Evolutionary conservation across 2,888 invertebrate species (phyloP), one percentile per base, ranked within the genome.

Genomic region (Drosophila aldrichi): DNA sequence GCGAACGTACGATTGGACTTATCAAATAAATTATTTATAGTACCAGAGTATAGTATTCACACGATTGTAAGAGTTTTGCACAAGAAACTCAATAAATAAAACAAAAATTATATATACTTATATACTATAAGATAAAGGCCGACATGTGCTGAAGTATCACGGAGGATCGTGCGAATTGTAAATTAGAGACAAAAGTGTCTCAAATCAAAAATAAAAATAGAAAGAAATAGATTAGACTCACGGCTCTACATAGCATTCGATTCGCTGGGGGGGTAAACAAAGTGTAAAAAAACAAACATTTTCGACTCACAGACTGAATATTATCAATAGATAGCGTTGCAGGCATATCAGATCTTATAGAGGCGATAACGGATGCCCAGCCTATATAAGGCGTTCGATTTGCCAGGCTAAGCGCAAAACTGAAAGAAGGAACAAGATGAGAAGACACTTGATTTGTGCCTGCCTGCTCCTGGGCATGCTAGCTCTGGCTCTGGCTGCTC

Each of bases 371-470:
- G 29, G 32, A 46, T 22, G 36, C 40, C 38, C 20, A 4, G 20
- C 69, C 69, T 81, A 84, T 83, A 82, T 65, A 84, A 84, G 70
- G n/a, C 46, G 18, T 43, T 22, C 52, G n/a, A 9, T 12, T 2
- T 3, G 36, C 4, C 0, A 9, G 48, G 16, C n/a, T 10, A 6
- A 36, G 18, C 18, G 18, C 46, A 46, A 51, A 51, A 72, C 41
- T 8, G 56, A 32, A 43, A 22, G 62, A 36, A 70, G 51, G 14
- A 49, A 32, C 36, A 68, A 57, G 36, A 83, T 87, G 76, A 63
- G 61, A 62, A 70, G 38, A 68, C 49, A 69, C 55, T 59, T 74
- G 22, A 25, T 81, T 40, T 51, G 74, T 36, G 40, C 70, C 61
- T 55, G 65, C 16, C 48, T 87, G 20, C 54, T 84, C 4, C 7